A percentile compares a stretch with the other conserved stretches of the same genome.
These are phyloP conservation scores for Desoria tigrina DNA, from an alignment of 2,888 invertebrate genomes.

Conservation along the genomic window DNA sequence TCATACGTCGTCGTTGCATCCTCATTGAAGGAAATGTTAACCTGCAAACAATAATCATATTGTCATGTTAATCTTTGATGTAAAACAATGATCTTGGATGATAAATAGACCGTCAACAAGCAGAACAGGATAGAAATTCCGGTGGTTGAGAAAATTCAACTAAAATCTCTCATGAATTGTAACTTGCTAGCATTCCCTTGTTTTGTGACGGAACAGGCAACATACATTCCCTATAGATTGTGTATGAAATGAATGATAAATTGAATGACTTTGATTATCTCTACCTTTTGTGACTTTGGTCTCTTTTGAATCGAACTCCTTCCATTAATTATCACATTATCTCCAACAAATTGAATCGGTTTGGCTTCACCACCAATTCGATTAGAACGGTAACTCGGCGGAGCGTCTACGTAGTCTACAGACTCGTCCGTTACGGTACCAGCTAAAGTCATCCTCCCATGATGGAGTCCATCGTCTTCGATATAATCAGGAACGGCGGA, in stretches of 20 bases:
- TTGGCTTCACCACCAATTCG: constrained; percentile 30
- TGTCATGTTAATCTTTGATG: background rate
- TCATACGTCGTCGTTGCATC: constrained; percentile 83
- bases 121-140: too few species aligned
- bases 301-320: constrained; percentile 75
- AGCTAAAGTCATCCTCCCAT: constrained; percentile 30
- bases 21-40: constrained; percentile 87
- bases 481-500: constrained; percentile 84
- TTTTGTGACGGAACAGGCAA: background rate
- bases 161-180: too few species aligned
- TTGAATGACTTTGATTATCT: constrained; percentile 27
- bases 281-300: constrained; percentile 66
- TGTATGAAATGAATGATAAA: background rate
- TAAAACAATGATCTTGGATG: constrained; percentile 14
- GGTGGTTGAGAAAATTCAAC: too few species aligned
- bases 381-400: background rate
- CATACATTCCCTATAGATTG: background rate
- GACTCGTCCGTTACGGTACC: constrained; percentile 46
- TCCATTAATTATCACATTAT: constrained; percentile 86
- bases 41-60: constrained; percentile 63
- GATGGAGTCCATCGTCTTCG: constrained; percentile 76
- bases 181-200: too few species aligned
- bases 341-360: constrained; percentile 76
- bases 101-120: too few species aligned
- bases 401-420: constrained; percentile 44